phyloP scores from a whole-genome alignment of 2,888 invertebrate genomes.

The Cyrtodaria siliqua region DNA sequence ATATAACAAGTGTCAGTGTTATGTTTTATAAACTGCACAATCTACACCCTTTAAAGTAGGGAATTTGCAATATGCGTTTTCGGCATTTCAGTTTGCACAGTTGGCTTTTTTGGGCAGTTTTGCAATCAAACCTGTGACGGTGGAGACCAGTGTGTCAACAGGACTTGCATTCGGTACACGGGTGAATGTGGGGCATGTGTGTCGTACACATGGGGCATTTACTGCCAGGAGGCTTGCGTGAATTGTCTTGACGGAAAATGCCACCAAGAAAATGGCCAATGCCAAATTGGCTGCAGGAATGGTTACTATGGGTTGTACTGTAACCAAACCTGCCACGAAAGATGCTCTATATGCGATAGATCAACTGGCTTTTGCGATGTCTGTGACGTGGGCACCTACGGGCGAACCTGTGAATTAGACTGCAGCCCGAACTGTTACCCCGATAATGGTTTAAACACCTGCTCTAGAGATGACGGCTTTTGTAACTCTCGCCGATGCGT shows the following conservation, averaged over 20 bases:
- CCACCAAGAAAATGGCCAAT: constrained; percentile 28
- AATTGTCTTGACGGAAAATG: constrained; percentile 38
- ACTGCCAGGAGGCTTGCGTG: constrained; percentile 37
- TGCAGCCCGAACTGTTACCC: constrained; percentile 34
- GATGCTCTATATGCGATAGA: constrained; percentile 33
- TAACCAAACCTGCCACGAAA: constrained; percentile 9
- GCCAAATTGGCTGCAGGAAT: constrained; percentile 29
- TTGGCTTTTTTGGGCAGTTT: constrained; percentile 33
- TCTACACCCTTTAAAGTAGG: too few relatives aligned
- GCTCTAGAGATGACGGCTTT: constrained; percentile 37
- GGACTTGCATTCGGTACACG: constrained; percentile 33
- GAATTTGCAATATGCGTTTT: neutral
- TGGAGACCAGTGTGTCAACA: constrained; percentile 13
- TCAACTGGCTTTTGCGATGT: constrained; percentile 16
- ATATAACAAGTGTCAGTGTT: too few relatives aligned
- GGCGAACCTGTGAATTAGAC: constrained; percentile 22
- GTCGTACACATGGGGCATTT: constrained; percentile 11
- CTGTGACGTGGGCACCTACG: constrained; percentile 33
- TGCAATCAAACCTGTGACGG: constrained; percentile 44
- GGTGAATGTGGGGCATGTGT: constrained; percentile 41
- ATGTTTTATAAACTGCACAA: too few relatives aligned
- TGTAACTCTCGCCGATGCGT: constrained; percentile 37
- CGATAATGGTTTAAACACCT: constrained; percentile 5
- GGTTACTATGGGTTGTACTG: constrained; percentile 26
- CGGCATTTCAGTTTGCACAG: constrained; percentile 36